These are phyloP conservation scores for Drosophila novamexicana DNA, from an alignment of 1,140 invertebrate genomes.

Conservation along the genomic window DNA sequence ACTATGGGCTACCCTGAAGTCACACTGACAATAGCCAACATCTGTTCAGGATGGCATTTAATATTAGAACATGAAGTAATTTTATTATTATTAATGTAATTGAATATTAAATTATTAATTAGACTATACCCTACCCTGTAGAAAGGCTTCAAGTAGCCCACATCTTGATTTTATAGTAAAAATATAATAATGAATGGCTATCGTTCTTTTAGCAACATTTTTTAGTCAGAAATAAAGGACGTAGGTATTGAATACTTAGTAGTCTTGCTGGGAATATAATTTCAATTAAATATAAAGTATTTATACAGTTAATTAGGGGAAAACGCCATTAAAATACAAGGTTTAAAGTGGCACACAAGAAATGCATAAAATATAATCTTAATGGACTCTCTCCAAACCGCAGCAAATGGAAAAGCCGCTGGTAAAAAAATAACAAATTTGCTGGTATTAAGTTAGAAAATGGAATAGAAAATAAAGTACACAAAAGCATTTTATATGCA, in stretches of 20 bases:
- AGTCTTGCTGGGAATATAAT: not conserved
- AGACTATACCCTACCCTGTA: too few relatives aligned
- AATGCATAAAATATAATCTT: conserved; percentile 27
- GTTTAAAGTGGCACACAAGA: not conserved
- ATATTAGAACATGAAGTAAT: too few relatives aligned
- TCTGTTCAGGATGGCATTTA: too few relatives aligned
- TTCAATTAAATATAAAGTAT: not conserved
- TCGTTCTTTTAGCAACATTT: too few relatives aligned
- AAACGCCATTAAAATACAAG: conserved; percentile 2
- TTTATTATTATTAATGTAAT: too few relatives aligned
- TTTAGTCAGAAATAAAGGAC: too few relatives aligned
- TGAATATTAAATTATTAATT: too few relatives aligned
- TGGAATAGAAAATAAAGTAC: conserved; percentile 31
- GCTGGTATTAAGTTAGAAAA: conserved; percentile 20
- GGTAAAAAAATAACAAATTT: conserved; percentile 4
- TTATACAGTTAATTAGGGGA: conserved; percentile 14
- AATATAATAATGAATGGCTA: too few relatives aligned
- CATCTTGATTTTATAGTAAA: too few relatives aligned
- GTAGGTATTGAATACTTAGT: too few relatives aligned
- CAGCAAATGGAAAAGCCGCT: not conserved
- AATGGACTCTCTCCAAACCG: conserved; percentile 24
- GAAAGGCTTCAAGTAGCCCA: too few relatives aligned
- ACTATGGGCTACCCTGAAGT: not conserved
- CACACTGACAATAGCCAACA: too few relatives aligned
- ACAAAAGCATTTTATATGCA: conserved; percentile 53